Base-by-base conservation (phyloP, 2,797 vertebrate genomes). In the Falco columbarius region DNA sequence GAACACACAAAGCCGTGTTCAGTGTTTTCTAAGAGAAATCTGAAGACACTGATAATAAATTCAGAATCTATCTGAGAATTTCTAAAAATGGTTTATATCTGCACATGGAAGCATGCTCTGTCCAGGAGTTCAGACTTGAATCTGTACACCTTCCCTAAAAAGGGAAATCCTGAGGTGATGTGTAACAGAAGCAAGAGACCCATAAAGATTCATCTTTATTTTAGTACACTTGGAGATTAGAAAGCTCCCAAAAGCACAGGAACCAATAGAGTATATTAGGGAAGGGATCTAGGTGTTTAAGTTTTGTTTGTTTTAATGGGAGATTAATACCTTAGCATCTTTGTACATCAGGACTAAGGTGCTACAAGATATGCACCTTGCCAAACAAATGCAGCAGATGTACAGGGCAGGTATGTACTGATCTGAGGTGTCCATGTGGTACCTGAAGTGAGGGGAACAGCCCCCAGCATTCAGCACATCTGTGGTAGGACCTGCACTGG, bases 371-470 rank as follows among this genome's bases (percentile, higher is more conserved):
- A 7, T 12, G 3, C 9, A 26, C 6, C 22, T 62, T 47, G 46
- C 27, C 42, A 38, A 38, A 47, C 17, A 79, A 54, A 51, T 11
- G 19, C 32, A 75, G 40, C 32, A 73, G 47, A 12, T 51, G 47
- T 29, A 27, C 18, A 17, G 58, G 36, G 4, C 27, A 34, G 56
- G 30, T 10, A 3, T 4, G 40, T 10, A 36, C 42, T 54, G 46
- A 27, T 12, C 29, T 3, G 7, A 59, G 29, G 3, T 38, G 44
- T 38, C 42, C 32, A 1, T 0, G 0, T 11, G 46, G 23, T 40
- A n/a, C 24, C 19, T 32, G 42, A 91, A 84, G 32, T 2, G 52
- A 77, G 56, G 32, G 17, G 54, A 0, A 0, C n/a, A 55, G 12
- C 23, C 70, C 75, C 65, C 79, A 74, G 62, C 4, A 1, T 54